phyloP scores from a whole-genome alignment of 2,797 vertebrate species.

The Ptychadena robeensis region DNA sequence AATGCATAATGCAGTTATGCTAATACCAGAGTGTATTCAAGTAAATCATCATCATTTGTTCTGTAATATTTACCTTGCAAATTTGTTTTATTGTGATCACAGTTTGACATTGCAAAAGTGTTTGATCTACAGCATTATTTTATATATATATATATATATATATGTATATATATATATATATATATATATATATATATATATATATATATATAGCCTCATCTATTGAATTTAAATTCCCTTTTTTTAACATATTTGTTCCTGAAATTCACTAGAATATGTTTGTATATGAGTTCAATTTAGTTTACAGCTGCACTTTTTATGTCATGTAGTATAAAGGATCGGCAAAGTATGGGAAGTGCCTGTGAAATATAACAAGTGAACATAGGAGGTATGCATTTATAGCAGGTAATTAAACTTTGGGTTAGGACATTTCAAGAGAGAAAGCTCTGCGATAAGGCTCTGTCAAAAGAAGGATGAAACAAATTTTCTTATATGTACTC shows the following conservation, averaged over 20 bases:
- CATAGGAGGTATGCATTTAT: neutral
- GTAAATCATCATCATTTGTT: slow-evolving; percentile 49
- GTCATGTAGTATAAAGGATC: neutral
- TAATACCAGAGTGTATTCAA: slow-evolving; percentile 35
- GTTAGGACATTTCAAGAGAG: neutral
- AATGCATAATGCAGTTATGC: slow-evolving; percentile 50
- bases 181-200: too few species aligned
- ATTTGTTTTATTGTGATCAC: slow-evolving; percentile 43
- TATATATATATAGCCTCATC: slow-evolving; percentile 7
- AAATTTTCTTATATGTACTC: too few species aligned
- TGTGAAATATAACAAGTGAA: neutral
- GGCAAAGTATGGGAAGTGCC: neutral
- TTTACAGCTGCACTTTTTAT: slow-evolving; percentile 33
- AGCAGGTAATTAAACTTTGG: neutral
- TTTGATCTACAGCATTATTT: slow-evolving; percentile 31
- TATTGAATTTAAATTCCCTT: slow-evolving; percentile 24
- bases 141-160: too few species aligned
- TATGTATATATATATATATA: too few species aligned
- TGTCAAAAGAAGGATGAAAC: too few species aligned
- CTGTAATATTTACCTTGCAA: slow-evolving; percentile 50
- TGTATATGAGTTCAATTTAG: slow-evolving; percentile 25
- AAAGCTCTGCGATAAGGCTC: neutral
- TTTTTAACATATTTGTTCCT: slow-evolving; percentile 25
- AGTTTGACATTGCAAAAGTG: slow-evolving; percentile 35
- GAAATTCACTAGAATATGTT: slow-evolving; percentile 18